Conservation (phyloP, 2,888 invertebrate genomes). For the Mystacides longicornis region DNA sequence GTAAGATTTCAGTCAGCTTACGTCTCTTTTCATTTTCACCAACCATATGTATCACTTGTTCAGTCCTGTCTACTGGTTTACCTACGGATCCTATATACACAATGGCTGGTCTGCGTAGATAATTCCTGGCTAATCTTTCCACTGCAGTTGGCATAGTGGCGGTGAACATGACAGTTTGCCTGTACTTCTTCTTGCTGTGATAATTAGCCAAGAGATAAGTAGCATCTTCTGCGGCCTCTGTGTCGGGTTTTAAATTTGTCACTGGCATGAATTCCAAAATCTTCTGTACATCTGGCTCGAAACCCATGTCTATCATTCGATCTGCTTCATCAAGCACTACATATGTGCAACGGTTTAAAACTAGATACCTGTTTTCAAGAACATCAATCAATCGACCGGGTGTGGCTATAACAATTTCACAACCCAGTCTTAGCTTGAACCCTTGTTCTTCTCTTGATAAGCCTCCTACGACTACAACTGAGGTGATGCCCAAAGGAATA, state of each 20-base stretch:
- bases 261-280: constrained; percentile 98
- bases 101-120: constrained; percentile 90
- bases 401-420: constrained; percentile 99
- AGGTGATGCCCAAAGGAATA: constrained; percentile 82
- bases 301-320: constrained; percentile 99
- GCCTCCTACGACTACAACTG: constrained; percentile 97
- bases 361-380: constrained; percentile 94
- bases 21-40: constrained; percentile 93
- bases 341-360: constrained; percentile 95
- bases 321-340: constrained; percentile 96
- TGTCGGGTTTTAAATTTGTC: constrained; percentile 95
- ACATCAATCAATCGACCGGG: constrained; percentile 99
- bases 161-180: constrained; percentile 99
- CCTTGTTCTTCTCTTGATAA: constrained; percentile 98
- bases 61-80: constrained; percentile 95
- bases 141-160: constrained; percentile 99
- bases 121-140: constrained; percentile 89
- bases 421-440: constrained; percentile 90
- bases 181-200: constrained; percentile 90
- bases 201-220: constrained; percentile 87
- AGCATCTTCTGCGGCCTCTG: constrained; percentile 96
- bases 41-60: constrained; percentile 95
- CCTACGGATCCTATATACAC: constrained; percentile 96
- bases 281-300: constrained; percentile 96
- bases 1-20: constrained; percentile 89